These are phyloP conservation scores for Nixonia krombeini DNA, from an alignment of 1,140 invertebrate genomes.

Conservation along the genomic window DNA sequence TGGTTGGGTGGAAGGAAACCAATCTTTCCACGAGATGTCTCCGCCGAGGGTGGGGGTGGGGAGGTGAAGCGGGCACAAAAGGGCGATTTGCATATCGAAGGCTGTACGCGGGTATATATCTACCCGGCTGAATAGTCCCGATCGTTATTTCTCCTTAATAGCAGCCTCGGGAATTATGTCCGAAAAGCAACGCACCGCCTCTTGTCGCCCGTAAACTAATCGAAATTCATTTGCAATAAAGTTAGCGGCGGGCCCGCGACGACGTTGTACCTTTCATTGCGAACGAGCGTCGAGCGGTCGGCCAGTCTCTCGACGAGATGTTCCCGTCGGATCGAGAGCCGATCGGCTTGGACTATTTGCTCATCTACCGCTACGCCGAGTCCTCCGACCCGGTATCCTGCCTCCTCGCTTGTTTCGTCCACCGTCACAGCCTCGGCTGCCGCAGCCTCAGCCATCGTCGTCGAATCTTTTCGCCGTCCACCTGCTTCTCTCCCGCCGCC, in stretches of 20 bases:
- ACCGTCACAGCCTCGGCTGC: neutral
- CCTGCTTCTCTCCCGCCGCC: neutral
- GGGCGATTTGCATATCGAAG: slow-evolving; percentile 3
- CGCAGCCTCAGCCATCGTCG: too few species aligned
- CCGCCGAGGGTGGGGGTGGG: too few species aligned
- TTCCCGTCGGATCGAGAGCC: slow-evolving; percentile 18
- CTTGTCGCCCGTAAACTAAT: slow-evolving; percentile 28
- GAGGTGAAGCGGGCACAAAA: too few species aligned
- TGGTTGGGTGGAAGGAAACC: too few species aligned
- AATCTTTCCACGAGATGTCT: too few species aligned
- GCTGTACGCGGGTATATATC: neutral
- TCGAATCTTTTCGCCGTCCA: slow-evolving; percentile 20
- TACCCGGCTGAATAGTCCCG: neutral
- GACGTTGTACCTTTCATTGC: slow-evolving; percentile 34
- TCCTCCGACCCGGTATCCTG: slow-evolving; percentile 5
- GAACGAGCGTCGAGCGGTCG: slow-evolving; percentile 29
- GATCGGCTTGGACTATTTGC: slow-evolving; percentile 52
- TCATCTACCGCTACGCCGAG: slow-evolving; percentile 43
- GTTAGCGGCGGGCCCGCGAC: slow-evolving; percentile 25
- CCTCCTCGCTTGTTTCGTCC: slow-evolving; percentile 5
- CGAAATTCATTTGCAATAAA: slow-evolving; percentile 48
- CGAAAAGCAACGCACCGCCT: slow-evolving; percentile 13
- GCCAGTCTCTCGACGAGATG: too few species aligned
- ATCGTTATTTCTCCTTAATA: slow-evolving; percentile 2
- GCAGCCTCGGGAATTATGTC: slow-evolving; percentile 7